phyloP scores from a whole-genome alignment of 2,113 vertebrate species.

The Cichladusa arquata region DNA sequence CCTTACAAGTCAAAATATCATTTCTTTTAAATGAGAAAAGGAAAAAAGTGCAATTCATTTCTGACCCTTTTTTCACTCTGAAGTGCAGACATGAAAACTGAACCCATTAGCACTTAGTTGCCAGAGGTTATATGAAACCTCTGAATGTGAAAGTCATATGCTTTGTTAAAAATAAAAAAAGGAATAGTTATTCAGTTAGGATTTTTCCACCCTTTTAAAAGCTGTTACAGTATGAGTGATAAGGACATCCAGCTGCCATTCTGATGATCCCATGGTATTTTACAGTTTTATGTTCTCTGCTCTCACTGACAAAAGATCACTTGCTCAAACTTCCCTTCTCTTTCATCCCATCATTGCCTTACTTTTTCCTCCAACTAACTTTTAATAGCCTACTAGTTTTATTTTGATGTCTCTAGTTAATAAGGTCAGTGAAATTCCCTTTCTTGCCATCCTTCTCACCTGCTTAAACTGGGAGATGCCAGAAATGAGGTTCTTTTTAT shows the following conservation, averaged over 20 bases:
- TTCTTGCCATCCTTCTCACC: background rate
- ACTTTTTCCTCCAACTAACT: background rate
- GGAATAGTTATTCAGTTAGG: background rate
- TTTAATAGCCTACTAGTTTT: background rate
- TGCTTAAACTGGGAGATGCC: background rate
- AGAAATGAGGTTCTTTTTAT: background rate
- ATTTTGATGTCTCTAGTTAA: background rate
- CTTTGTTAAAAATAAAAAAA: background rate
- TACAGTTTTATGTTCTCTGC: background rate
- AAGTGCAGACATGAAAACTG: conserved; percentile 28
- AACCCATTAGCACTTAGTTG: conserved; percentile 28
- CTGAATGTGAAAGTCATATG: conserved; percentile 9
- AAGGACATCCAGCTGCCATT: background rate
- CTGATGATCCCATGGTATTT: background rate
- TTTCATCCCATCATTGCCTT: background rate
- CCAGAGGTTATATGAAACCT: conserved; percentile 3
- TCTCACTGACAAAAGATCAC: background rate
- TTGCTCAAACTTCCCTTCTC: background rate
- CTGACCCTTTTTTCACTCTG: background rate
- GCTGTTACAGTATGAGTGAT: background rate
- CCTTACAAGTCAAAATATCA: conserved; percentile 41
- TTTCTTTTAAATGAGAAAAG: conserved; percentile 2
- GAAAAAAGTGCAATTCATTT: conserved; percentile 22
- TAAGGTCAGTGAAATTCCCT: background rate
- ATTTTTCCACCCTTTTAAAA: conserved; percentile 1